A percentile compares a stretch with the other conserved stretches of the same genome.
Conservation (phyloP, 2,797 vertebrate genomes). For the Arnoldichthys spilopterus region DNA sequence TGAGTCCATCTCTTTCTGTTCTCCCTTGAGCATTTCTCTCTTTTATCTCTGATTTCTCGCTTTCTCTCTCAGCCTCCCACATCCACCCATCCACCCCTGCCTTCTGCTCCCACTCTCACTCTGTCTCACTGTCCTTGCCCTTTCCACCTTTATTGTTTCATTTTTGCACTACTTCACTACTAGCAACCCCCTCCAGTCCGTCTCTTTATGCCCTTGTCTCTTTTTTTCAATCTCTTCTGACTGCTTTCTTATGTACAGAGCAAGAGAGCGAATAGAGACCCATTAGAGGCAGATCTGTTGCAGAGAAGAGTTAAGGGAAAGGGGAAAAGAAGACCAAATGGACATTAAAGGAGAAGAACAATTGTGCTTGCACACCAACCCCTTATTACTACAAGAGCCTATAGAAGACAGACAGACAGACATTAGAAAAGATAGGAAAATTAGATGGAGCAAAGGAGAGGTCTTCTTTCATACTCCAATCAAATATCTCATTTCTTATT, state of each 20-base stretch:
- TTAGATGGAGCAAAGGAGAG: background rate
- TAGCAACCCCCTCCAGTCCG: background rate
- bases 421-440: background rate
- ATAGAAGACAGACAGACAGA: background rate
- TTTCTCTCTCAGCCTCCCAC: conserved; percentile 50
- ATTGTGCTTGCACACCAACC: conserved; percentile 26
- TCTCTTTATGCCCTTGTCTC: conserved; percentile 19
- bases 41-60: conserved; percentile 42
- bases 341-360: background rate
- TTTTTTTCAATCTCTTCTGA: background rate
- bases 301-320: background rate
- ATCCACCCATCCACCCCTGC: conserved; percentile 33
- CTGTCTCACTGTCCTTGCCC: conserved; percentile 36
- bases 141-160: conserved; percentile 28
- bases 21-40: conserved; percentile 53
- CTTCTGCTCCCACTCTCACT: conserved; percentile 33
- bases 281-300: background rate
- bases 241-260: conserved; percentile 7
- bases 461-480: background rate
- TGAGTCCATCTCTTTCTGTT: conserved; percentile 58
- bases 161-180: background rate
- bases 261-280: background rate
- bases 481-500: background rate
- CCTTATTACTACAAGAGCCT: conserved; percentile 7
- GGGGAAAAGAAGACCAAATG: background rate